Evolutionary conservation across 2,797 vertebrate species (phyloP).

Genomic region (Cossypha dichroa): DNA sequence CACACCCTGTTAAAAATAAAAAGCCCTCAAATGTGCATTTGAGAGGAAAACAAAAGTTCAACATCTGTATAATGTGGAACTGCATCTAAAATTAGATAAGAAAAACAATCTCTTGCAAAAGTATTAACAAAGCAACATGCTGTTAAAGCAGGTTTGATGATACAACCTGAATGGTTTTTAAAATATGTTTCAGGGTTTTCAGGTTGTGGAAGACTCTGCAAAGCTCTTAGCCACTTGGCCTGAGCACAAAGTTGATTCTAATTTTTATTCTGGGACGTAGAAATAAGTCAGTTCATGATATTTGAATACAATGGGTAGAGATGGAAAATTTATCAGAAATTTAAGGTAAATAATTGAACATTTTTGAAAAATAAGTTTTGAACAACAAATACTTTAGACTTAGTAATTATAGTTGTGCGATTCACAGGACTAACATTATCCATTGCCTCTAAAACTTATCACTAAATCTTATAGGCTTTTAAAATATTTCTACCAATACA

Average conservation of each 20-base stretch:
- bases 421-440: neutral
- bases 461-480: neutral
- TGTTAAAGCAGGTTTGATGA: neutral
- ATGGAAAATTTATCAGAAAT: neutral
- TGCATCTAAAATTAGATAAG: slow-evolving; percentile 18
- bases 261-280: neutral
- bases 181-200: neutral
- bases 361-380: neutral
- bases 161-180: neutral
- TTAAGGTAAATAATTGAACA: neutral
- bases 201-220: neutral
- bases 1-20: neutral
- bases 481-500: neutral
- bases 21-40: neutral
- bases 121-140: neutral
- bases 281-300: neutral
- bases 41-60: neutral
- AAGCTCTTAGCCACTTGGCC: neutral
- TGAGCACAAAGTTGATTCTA: neutral
- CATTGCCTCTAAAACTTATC: neutral
- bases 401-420: neutral
- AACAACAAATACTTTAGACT: neutral
- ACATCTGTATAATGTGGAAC: slow-evolving; percentile 14
- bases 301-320: neutral
- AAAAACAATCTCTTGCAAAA: neutral